These are phyloP conservation scores for Crossoptilon crossoptilon DNA, from an alignment of 2,797 vertebrate species.

Conservation along the genomic window DNA sequence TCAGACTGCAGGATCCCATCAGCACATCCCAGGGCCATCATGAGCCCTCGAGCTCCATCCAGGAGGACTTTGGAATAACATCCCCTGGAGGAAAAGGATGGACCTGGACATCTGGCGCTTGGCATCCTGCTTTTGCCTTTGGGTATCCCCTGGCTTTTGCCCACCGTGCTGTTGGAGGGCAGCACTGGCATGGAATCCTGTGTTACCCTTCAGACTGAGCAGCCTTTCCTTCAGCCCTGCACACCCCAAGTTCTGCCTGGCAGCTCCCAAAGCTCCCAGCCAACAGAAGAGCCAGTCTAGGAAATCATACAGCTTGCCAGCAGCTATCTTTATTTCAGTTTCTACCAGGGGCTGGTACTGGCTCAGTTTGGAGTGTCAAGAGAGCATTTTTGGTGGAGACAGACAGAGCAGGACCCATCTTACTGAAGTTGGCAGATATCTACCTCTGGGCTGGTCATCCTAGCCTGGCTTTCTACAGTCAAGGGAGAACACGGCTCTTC, in stretches of 20 bases:
- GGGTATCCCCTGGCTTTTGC: not conserved
- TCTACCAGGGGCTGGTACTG: not conserved
- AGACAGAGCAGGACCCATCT: not conserved
- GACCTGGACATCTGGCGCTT: not conserved
- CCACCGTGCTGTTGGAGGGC: not conserved
- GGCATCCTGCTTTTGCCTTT: not conserved
- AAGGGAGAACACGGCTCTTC: not conserved
- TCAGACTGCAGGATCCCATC: not conserved
- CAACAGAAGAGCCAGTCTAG: not conserved
- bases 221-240: not conserved
- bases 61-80: rapidly evolving
- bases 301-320: too few species aligned
- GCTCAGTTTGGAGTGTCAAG: not conserved
- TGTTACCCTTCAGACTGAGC: not conserved
- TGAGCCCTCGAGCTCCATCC: not conserved
- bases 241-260: not conserved
- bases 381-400: not conserved
- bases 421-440: not conserved
- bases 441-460: not conserved
- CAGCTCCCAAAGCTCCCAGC: not conserved
- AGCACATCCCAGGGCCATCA: not conserved
- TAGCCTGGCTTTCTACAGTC: not conserved
- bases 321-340: not conserved
- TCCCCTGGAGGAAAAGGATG: not conserved
- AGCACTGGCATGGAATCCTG: not conserved